Conservation (phyloP, 1,140 invertebrate genomes). For the Marisa cornuarietis region DNA sequence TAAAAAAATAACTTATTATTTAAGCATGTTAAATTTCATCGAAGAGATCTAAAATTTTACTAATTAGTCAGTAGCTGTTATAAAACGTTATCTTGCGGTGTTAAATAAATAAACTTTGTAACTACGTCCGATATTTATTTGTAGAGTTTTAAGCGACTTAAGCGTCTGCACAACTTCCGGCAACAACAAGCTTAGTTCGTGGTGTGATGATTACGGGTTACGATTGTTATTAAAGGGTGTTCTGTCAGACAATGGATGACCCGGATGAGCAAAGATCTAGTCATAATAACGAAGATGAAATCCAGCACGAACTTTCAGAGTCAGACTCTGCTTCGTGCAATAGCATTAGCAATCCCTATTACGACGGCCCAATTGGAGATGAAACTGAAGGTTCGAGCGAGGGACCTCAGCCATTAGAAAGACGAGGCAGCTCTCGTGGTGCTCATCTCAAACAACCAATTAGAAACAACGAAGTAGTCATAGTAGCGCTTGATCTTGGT, state of each 20-base stretch:
- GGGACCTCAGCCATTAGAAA: neutral
- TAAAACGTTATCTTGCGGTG: no score
- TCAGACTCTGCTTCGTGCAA: constrained; percentile 34
- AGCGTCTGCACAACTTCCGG: constrained; percentile 24
- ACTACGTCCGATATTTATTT: no score
- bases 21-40: no score
- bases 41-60: no score
- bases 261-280: constrained; percentile 3
- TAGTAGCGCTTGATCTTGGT: constrained; percentile 29
- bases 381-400: no score
- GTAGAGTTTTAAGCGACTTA: no score
- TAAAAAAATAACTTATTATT: no score
- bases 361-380: constrained; percentile 33
- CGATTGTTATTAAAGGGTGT: neutral
- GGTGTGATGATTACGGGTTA: neutral
- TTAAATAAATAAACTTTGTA: no score
- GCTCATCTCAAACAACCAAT: neutral
- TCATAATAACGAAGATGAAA: constrained; percentile 14
- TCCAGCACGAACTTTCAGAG: constrained; percentile 27
- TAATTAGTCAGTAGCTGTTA: no score
- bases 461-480: constrained; percentile 26
- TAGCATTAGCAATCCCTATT: constrained; percentile 38
- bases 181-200: neutral
- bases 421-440: neutral
- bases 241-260: constrained; percentile 8